Percentiles rank a stretch among this genome's conserved stretches.
These are phyloP conservation scores for Unio delphinus DNA, from an alignment of 2,888 invertebrate genomes.

Conservation along the genomic window DNA sequence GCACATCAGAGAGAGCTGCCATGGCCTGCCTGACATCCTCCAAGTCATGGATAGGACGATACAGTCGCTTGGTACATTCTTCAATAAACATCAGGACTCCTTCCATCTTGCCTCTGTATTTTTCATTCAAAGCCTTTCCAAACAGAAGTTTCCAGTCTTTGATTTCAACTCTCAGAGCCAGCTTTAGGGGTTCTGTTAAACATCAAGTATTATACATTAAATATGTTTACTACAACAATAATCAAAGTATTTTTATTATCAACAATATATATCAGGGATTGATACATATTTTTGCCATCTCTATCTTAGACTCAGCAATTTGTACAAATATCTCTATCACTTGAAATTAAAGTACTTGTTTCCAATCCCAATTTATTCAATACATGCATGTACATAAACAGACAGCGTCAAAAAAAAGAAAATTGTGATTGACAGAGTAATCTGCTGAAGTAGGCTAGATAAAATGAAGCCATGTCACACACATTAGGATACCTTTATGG, in stretches of 20 bases:
- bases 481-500: too few relatives aligned
- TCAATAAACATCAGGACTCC: constrained; percentile 84
- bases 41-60: constrained; percentile 79
- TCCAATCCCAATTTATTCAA: too few relatives aligned
- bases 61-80: constrained; percentile 79
- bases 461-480: too few relatives aligned
- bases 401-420: too few relatives aligned
- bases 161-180: constrained; percentile 80
- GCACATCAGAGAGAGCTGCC: constrained; percentile 82
- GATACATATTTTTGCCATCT: too few relatives aligned
- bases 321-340: not conserved
- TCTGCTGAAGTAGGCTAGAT: too few relatives aligned
- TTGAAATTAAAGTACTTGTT: not conserved
- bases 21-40: constrained; percentile 81
- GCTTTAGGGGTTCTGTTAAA: constrained; percentile 67
- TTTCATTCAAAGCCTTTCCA: constrained; percentile 80
- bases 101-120: constrained; percentile 81
- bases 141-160: constrained; percentile 84
- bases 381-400: too few relatives aligned
- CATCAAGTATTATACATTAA: not conserved
- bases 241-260: too few relatives aligned
- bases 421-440: too few relatives aligned
- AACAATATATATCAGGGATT: too few relatives aligned
- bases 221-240: too few relatives aligned
- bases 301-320: not conserved